Evolutionary conservation across 35 echinoderm and acorn worm species (phyloP).

Genomic region (Ophiothrix spiculata): DNA sequence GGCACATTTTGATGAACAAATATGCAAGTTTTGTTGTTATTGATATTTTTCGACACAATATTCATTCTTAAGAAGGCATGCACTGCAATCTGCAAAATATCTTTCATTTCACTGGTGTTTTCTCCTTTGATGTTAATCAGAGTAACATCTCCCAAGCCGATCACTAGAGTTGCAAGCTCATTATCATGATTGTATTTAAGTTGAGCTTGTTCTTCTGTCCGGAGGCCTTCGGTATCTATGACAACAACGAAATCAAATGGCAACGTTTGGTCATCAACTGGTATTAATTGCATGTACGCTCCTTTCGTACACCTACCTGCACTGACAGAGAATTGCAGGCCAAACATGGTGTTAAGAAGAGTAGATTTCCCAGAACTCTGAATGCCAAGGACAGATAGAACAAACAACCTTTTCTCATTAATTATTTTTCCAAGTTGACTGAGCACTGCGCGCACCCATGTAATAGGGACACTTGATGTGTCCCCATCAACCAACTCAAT

Average conservation of each 20-base stretch:
- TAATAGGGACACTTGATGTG: not conserved
- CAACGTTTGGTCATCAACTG: not conserved
- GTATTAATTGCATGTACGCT: too few species aligned
- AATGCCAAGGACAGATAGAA: not conserved
- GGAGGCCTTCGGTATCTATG: constrained; percentile 39
- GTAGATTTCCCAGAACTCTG: not conserved
- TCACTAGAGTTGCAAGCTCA: constrained; percentile 18
- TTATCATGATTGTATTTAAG: not conserved
- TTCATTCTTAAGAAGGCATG: constrained; percentile 45
- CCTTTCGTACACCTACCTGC: not conserved
- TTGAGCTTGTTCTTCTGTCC: not conserved
- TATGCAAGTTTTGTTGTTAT: not conserved
- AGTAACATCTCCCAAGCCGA: constrained; percentile 18
- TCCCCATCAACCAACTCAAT: not conserved
- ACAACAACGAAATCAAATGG: constrained; percentile 32
- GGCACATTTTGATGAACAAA: constrained; percentile 1
- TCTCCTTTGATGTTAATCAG: constrained; percentile 37
- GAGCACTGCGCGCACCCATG: not conserved
- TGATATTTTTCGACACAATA: not conserved
- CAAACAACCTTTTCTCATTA: not conserved
- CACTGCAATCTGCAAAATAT: constrained; percentile 32
- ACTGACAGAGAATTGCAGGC: not conserved
- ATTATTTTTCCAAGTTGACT: not conserved
- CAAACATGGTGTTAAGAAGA: not conserved
- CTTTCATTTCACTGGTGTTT: constrained; percentile 2